phyloP scores from a whole-genome alignment of 2,888 invertebrate species.

The Drosophila pullipes region DNA sequence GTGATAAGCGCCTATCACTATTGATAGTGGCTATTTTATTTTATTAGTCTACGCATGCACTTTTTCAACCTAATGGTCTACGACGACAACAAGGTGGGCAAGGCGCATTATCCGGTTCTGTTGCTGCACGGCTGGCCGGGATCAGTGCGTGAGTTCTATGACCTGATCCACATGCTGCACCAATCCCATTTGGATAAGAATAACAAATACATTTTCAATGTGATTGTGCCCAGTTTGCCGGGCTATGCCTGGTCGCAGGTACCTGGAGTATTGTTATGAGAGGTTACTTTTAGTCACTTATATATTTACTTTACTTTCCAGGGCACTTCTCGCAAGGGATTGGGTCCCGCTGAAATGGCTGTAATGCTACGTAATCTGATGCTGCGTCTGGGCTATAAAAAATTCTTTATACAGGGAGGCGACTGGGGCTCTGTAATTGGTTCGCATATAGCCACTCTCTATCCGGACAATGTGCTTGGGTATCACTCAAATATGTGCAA shows the following conservation, averaged over 20 bases:
- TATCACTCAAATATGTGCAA: slow-evolving; percentile 89
- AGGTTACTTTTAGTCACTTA: not conserved
- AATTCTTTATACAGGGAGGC: slow-evolving; percentile 91
- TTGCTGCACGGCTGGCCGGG: slow-evolving; percentile 96
- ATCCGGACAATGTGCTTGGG: slow-evolving; percentile 87
- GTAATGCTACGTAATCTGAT: slow-evolving; percentile 89
- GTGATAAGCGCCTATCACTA: slow-evolving; percentile 50
- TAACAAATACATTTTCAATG: slow-evolving; percentile 87
- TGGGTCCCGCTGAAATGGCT: slow-evolving; percentile 86
- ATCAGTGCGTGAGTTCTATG: slow-evolving; percentile 93
- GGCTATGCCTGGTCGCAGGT: slow-evolving; percentile 86
- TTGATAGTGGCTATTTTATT: slow-evolving; percentile 24
- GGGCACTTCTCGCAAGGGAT: slow-evolving; percentile 84
- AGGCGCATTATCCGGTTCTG: slow-evolving; percentile 83
- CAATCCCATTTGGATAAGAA: slow-evolving; percentile 84
- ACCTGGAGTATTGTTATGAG: slow-evolving; percentile 50
- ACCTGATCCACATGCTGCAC: slow-evolving; percentile 90
- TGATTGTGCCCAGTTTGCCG: slow-evolving; percentile 87
- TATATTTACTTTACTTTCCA: slow-evolving; percentile 58
- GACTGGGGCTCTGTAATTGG: slow-evolving; percentile 92
- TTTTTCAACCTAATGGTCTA: slow-evolving; percentile 89
- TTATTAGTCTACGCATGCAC: slow-evolving; percentile 87
- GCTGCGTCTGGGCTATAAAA: slow-evolving; percentile 88
- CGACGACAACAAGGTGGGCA: slow-evolving; percentile 81
- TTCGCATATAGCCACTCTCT: slow-evolving; percentile 88